Percentiles rank a stretch among this genome's conserved stretches.
phyloP scores from a whole-genome alignment of 2,888 invertebrate species.

The Drosophila leonis region DNA sequence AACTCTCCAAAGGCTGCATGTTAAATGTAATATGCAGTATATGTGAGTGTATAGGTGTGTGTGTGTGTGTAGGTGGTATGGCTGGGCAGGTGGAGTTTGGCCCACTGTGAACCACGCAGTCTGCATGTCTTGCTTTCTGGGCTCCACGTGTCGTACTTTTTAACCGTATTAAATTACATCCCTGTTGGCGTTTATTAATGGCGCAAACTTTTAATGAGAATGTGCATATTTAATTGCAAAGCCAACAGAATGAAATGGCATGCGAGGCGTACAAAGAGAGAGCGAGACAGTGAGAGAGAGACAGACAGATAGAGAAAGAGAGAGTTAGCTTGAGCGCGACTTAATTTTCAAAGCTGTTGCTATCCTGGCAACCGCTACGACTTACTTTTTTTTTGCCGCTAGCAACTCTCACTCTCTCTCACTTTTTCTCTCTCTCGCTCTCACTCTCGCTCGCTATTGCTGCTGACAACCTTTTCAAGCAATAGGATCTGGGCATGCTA shows the following conservation, averaged over 20 bases:
- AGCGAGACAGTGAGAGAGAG: neutral
- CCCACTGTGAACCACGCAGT: conserved; percentile 27
- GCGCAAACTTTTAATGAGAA: conserved; percentile 81
- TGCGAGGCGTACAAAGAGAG: neutral
- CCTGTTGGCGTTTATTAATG: conserved; percentile 80
- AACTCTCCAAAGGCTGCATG: conserved; percentile 68
- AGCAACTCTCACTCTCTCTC: neutral
- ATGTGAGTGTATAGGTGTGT: conserved; percentile 12
- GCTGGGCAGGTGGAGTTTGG: conserved; percentile 13
- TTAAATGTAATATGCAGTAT: conserved; percentile 69
- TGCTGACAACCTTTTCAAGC: conserved; percentile 16
- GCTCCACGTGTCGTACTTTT: conserved; percentile 76
- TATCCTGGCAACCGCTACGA: conserved; percentile 45
- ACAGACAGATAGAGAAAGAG: neutral
- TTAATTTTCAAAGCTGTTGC: conserved; percentile 50
- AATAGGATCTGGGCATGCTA: conserved; percentile 68
- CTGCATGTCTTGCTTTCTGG: conserved; percentile 51
- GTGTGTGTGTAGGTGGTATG: conserved; percentile 10
- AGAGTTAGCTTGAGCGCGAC: conserved; percentile 37
- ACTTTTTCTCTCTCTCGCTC: neutral
- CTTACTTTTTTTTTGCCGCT: conserved; percentile 3
- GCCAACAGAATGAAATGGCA: conserved; percentile 62
- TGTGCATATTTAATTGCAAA: conserved; percentile 80
- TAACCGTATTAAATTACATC: conserved; percentile 80
- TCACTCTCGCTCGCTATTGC: conserved; percentile 10